Percentiles rank a stretch among this genome's conserved stretches.
These are phyloP conservation scores for Arvicanthis niloticus DNA, from an alignment of 2,113 vertebrate species.

Conservation along the genomic window DNA sequence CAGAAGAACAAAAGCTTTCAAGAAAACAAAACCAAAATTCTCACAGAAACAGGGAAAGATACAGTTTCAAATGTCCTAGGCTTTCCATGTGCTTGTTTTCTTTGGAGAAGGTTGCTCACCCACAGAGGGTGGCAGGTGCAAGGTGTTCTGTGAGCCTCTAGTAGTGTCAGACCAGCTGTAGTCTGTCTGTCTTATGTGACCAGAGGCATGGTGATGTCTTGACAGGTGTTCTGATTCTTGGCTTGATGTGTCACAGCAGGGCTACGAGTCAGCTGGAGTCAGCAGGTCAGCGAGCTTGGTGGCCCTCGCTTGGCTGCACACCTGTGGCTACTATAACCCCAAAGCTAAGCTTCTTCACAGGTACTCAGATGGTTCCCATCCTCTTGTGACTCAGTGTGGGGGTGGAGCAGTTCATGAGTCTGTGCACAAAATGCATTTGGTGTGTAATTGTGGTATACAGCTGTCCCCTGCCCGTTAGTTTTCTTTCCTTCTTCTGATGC, in stretches of 20 bases:
- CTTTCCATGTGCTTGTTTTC: slow-evolving; percentile 31
- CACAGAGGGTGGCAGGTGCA: slow-evolving; percentile 56
- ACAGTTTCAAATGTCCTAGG: slow-evolving; percentile 21
- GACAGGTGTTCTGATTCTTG: slow-evolving; percentile 58
- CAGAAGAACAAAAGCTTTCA: slow-evolving; percentile 61
- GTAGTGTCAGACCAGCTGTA: slow-evolving; percentile 54
- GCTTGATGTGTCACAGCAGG: slow-evolving; percentile 69
- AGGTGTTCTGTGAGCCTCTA: slow-evolving; percentile 54
- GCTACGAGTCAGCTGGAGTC: slow-evolving; percentile 74
- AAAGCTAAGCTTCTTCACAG: not conserved
- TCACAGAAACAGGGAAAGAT: slow-evolving; percentile 33
- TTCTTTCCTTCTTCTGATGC: not conserved
- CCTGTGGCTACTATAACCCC: slow-evolving; percentile 84
- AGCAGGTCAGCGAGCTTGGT: slow-evolving; percentile 74
- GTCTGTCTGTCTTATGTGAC: slow-evolving; percentile 21
- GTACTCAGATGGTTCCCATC: not conserved
- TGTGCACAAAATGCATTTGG: not conserved
- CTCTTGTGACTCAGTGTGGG: not conserved
- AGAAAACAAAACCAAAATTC: slow-evolving; percentile 24
- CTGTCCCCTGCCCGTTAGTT: not conserved
- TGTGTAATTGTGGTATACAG: not conserved
- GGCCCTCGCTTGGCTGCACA: slow-evolving; percentile 82
- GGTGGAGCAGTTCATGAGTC: not conserved
- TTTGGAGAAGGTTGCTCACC: slow-evolving; percentile 60
- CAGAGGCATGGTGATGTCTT: slow-evolving; percentile 50